Percentiles rank a stretch among this genome's conserved stretches.
These are phyloP conservation scores for Monopis laevigella DNA, from an alignment of 2,888 invertebrate species.

Conservation along the genomic window DNA sequence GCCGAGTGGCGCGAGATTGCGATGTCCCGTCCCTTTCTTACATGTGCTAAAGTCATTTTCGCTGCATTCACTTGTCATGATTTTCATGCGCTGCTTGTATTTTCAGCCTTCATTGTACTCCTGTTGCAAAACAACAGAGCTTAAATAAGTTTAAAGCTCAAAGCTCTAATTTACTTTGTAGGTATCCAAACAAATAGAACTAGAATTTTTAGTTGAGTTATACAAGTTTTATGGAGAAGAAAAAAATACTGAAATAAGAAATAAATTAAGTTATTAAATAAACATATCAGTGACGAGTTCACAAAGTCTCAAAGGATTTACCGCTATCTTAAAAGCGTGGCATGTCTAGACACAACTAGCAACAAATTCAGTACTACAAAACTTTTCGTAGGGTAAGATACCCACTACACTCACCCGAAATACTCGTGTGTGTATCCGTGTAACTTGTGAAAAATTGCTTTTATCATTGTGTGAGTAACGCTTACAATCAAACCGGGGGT, in stretches of 20 bases:
- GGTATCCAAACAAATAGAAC: too few relatives aligned
- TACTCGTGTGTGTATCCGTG: slow-evolving; percentile 39
- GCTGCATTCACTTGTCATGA: slow-evolving; percentile 64
- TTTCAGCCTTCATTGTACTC: slow-evolving; percentile 33
- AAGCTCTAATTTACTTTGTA: too few relatives aligned
- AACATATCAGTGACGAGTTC: slow-evolving; percentile 11
- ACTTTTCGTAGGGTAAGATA: slow-evolving; percentile 59
- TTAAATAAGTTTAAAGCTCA: slow-evolving; percentile 4
- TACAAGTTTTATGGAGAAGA: too few relatives aligned
- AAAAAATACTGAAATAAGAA: neutral
- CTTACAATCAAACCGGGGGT: slow-evolving; percentile 16
- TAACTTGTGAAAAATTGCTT: slow-evolving; percentile 61
- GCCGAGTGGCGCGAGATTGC: slow-evolving; percentile 53
- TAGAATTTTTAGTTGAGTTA: too few relatives aligned
- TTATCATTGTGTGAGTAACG: slow-evolving; percentile 36
- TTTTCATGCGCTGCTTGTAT: slow-evolving; percentile 54
- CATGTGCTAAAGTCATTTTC: slow-evolving; percentile 65
- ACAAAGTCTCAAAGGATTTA: slow-evolving; percentile 45
- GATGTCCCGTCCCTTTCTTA: slow-evolving; percentile 51
- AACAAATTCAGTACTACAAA: slow-evolving; percentile 63
- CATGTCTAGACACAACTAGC: slow-evolving; percentile 63
- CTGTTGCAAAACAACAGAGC: slow-evolving; percentile 13
- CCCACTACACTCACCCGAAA: slow-evolving; percentile 46
- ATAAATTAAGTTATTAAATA: slow-evolving; percentile 6
- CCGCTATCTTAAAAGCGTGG: slow-evolving; percentile 56